Evolutionary conservation across 2,797 vertebrate genomes (phyloP), one percentile per base, ranked within the genome.

Genomic region (Parambassis ranga): DNA sequence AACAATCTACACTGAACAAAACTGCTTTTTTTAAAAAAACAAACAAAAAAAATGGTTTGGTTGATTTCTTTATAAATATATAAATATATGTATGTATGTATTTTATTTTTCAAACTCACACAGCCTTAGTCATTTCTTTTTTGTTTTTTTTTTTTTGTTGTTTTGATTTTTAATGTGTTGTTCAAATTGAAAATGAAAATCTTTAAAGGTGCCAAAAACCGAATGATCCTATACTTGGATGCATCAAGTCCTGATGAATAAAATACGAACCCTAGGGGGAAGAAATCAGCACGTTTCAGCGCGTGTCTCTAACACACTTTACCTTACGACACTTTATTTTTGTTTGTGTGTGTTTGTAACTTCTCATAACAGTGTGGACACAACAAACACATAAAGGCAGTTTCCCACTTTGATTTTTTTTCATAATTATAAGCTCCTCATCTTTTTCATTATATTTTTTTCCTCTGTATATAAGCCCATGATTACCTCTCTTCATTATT

Each of bases 171-270:
- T 86, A 88, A 82, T 70, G 88, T 92, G 90, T 89, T 90, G 82
- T 92, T 92, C 86, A 85, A 87, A 85, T 88, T 89, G 71, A 92
- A 87, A 91, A 88, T 89, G 83, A 92, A n/a, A 91, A 90, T 87
- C 87, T 88, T 87, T 84, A 89, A 92, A 93, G 91, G 92, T 93
- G 92, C 92, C 92, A 93, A 92, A n/a, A 92, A 91, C 88, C 82
- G 83, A 92, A 92, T 87, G 83, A 92, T 91, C 91, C 91, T 90
- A 79, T 85, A 91, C 89, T 90, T 92, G 91, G 91, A 92, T 91
- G 90, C 91, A 92, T 92, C 89, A 89, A 90, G 84, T 91, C 90
- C 90, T 86, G 89, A 92, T 87, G 87, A 93, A 93, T 93, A 93
- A 93, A 93, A 88, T 76, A 88, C 65, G 39, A 91, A 90, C 89